Percentiles rank a stretch among this genome's conserved stretches.
These are phyloP conservation scores for Chiloscyllium punctatum DNA, from an alignment of 2,797 vertebrate genomes.

Conservation along the genomic window DNA sequence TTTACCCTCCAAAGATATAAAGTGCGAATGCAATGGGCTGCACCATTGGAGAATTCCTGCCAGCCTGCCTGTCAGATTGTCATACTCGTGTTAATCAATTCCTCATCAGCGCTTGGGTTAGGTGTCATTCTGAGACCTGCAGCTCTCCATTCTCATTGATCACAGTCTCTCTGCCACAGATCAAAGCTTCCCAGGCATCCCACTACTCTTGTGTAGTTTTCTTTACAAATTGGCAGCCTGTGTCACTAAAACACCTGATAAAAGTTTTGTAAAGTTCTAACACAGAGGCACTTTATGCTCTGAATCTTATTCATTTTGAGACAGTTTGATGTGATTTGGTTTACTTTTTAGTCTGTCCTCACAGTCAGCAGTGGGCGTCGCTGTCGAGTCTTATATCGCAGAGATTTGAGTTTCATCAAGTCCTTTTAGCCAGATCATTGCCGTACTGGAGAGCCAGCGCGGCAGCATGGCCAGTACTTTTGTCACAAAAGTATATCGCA, in stretches of 20 bases:
- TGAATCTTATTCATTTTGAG: neutral
- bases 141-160: constrained; percentile 28
- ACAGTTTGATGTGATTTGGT: neutral
- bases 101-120: constrained; percentile 45
- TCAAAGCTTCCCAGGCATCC: constrained; percentile 24
- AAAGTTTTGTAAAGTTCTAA: neutral
- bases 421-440: neutral
- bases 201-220: neutral
- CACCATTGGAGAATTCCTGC: constrained; percentile 44
- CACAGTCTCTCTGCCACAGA: constrained; percentile 15
- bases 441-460: neutral
- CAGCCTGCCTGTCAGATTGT: constrained; percentile 49
- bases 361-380: neutral
- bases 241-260: constrained; percentile 20
- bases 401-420: constrained; percentile 10
- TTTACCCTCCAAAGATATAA: constrained; percentile 7
- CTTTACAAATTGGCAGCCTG: neutral
- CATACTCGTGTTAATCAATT: constrained; percentile 55
- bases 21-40: constrained; percentile 20
- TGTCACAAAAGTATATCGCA: neutral
- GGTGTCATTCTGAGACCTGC: constrained; percentile 31
- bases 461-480: neutral
- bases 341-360: neutral
- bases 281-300: neutral
- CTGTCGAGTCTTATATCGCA: constrained; percentile 28